Conservation (phyloP, 2,888 invertebrate species). For the Catocala fraxini region DNA sequence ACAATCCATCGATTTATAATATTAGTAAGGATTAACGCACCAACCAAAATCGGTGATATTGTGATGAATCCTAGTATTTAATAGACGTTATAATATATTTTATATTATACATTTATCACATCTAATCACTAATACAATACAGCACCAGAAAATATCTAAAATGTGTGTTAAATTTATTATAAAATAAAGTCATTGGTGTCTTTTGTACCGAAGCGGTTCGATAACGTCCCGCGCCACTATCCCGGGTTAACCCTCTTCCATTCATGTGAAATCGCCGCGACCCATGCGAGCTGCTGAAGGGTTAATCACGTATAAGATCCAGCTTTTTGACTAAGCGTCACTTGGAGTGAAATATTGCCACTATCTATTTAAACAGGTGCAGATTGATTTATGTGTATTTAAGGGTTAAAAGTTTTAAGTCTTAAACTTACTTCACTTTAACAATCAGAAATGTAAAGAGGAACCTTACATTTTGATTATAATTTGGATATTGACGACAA, state of each 20-base stretch:
- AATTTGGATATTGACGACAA: too few species aligned
- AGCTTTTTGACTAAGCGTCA: constrained; percentile 56
- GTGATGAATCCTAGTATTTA: too few species aligned
- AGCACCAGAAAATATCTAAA: constrained; percentile 25
- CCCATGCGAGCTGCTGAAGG: constrained; percentile 55
- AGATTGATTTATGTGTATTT: constrained; percentile 46
- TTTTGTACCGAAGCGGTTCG: constrained; percentile 51
- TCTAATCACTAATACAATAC: constrained; percentile 17
- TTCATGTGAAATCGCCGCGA: constrained; percentile 58
- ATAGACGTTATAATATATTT: constrained; percentile 9
- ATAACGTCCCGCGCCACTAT: constrained; percentile 46
- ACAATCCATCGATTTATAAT: too few species aligned
- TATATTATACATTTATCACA: constrained; percentile 7
- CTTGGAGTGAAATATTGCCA: constrained; percentile 43
- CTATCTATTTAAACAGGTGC: constrained; percentile 25
- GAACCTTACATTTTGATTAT: too few species aligned
- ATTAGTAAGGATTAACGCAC: too few species aligned
- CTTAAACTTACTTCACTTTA: too few species aligned
- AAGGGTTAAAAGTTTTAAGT: constrained; percentile 17
- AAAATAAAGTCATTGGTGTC: constrained; percentile 58
- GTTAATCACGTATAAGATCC: constrained; percentile 58
- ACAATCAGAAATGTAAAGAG: too few species aligned
- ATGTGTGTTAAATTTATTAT: constrained; percentile 58
- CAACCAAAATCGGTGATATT: too few species aligned
- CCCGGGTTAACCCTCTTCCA: constrained; percentile 44